phyloP scores from a whole-genome alignment of 2,888 invertebrate genomes.

The Mantis religiosa region DNA sequence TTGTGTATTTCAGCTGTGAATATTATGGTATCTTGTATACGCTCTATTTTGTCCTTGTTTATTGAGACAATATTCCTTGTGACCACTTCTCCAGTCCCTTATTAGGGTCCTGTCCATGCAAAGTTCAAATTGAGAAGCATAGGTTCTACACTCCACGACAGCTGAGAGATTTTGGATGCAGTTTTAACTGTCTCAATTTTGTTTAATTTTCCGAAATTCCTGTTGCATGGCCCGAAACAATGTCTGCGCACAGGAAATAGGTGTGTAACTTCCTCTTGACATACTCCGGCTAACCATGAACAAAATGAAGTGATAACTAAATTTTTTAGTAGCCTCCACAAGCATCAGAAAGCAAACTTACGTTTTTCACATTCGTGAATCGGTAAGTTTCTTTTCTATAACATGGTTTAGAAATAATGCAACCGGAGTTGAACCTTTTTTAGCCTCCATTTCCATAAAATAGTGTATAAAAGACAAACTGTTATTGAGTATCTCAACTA shows the following conservation, averaged over 20 bases:
- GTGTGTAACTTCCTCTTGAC: background rate
- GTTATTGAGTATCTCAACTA: background rate
- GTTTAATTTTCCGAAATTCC: background rate
- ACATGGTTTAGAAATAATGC: background rate
- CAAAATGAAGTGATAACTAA: background rate
- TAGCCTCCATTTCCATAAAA: too few species aligned
- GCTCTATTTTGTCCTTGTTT: background rate
- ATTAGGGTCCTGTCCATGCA: background rate
- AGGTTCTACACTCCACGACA: background rate
- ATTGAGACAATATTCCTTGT: background rate
- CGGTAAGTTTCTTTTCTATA: background rate
- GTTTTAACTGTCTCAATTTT: background rate
- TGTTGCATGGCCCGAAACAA: background rate
- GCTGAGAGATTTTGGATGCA: background rate
- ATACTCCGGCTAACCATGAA: background rate
- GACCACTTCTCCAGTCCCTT: background rate
- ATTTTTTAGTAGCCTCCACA: background rate
- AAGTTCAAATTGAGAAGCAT: background rate
- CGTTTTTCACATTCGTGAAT: background rate
- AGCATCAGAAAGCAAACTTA: background rate
- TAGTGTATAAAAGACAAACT: background rate
- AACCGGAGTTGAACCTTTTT: background rate
- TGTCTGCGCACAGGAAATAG: background rate
- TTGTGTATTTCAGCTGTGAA: background rate
- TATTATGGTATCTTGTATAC: background rate